Evolutionary conservation across 2,113 vertebrate species (phyloP), one percentile per base, ranked within the genome.

Genomic region (Thamnaconus septentrionalis): DNA sequence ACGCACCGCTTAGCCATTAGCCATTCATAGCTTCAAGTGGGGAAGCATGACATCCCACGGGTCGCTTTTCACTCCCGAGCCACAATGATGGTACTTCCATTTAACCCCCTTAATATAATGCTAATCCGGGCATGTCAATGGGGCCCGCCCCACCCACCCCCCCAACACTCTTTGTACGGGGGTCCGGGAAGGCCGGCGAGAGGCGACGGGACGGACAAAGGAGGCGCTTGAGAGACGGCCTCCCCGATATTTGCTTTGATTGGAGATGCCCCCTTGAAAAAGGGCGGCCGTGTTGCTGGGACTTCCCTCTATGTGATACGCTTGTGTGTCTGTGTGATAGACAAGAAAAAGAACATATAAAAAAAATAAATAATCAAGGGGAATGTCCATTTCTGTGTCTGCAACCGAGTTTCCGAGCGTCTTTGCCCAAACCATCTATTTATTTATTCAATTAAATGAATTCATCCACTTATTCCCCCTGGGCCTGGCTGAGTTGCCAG

Each of bases 31-130:
- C 80, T 83, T 87, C 79, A 85, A 83, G 84, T 85, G 82, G 79
- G 18, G 66, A 79, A 85, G 78, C 78, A 84, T 84, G 86, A 85
- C 85, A 86, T 85, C 83, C 87, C 79, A 81, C 66, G 78, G 78
- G 82, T 81, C 66, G 73, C 76, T 84, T 84, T 82, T 83, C 18
- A 78, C 81, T 78, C 81, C 69, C 73, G 50, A 88, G 81, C 73
- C 77, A 88, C 77, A 85, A 83, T 81, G 75, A 87, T 86, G 83
- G 82, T 71, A 81, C 82, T 86, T 87, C 82, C 79, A 87, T 88
- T 89, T 88, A 91, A 89, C 88, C 87, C 18, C 83, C 83, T 84
- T 89, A 89, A 85, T 89, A 75, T 88, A 88, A 31, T 31, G 18
- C 18, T 31, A 31, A 31, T 31, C 18, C 18, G 18, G 18, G 18